A percentile compares a stretch with the other conserved stretches of the same genome.
These are phyloP conservation scores for Erynnis tages DNA, from an alignment of 2,888 invertebrate genomes.

Conservation along the genomic window DNA sequence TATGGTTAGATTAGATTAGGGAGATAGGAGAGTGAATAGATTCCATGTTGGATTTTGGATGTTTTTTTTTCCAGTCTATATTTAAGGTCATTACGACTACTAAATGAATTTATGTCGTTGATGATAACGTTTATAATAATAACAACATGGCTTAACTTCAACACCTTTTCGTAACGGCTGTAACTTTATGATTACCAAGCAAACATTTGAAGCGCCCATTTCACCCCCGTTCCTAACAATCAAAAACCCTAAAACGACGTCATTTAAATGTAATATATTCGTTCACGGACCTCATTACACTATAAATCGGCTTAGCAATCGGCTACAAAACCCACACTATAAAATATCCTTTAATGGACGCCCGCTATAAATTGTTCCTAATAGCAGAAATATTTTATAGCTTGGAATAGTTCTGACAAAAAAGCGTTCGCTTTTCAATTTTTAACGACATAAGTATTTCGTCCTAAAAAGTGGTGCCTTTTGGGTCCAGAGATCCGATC, in stretches of 20 bases:
- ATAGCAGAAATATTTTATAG: slow-evolving; percentile 75
- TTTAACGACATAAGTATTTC: slow-evolving; percentile 65
- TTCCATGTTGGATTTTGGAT: no score
- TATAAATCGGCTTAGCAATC: slow-evolving; percentile 51
- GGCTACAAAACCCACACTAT: slow-evolving; percentile 66
- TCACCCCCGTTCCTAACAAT: slow-evolving; percentile 33
- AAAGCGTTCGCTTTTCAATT: slow-evolving; percentile 67
- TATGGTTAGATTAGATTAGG: no score
- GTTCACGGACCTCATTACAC: slow-evolving; percentile 49
- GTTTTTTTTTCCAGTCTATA: no score
- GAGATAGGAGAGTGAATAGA: no score
- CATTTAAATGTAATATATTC: slow-evolving; percentile 49
- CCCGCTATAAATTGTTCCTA: slow-evolving; percentile 70
- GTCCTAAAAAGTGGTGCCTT: slow-evolving; percentile 58
- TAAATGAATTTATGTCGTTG: no score
- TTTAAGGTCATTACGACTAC: no score
- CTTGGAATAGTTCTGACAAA: slow-evolving; percentile 58
- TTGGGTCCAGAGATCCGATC: slow-evolving; percentile 70
- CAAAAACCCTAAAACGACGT: slow-evolving; percentile 35
- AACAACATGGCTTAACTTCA: slow-evolving; percentile 1
- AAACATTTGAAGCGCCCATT: slow-evolving; percentile 1
- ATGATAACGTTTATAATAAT: background rate
- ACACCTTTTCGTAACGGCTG: slow-evolving; percentile 3
- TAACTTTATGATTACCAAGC: slow-evolving; percentile 3
- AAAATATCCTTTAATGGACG: slow-evolving; percentile 72